phyloP scores from a whole-genome alignment of 2,113 vertebrate species.

The Pedetes capensis region DNA sequence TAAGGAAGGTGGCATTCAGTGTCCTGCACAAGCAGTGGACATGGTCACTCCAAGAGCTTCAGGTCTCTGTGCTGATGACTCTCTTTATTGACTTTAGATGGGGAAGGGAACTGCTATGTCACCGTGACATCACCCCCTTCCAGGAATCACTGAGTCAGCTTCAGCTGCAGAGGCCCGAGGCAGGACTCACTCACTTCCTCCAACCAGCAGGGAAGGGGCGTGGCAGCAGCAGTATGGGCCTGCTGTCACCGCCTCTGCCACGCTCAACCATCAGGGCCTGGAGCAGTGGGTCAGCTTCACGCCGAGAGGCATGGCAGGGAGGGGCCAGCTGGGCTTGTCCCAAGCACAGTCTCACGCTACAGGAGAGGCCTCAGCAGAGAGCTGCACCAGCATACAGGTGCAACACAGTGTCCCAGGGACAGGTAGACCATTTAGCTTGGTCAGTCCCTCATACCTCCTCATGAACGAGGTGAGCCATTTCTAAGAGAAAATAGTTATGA shows the following conservation, averaged over 20 bases:
- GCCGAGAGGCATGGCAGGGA: not conserved
- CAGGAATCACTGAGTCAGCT: slow-evolving; percentile 70
- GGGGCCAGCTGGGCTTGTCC: not conserved
- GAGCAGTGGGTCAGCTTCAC: not conserved
- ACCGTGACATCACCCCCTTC: slow-evolving; percentile 65
- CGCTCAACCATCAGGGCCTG: not conserved
- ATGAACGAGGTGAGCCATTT: not conserved
- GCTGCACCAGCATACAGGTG: not conserved
- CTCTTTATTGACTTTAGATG: not conserved
- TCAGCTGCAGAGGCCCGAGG: not conserved
- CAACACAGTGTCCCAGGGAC: not conserved
- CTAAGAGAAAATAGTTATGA: not conserved
- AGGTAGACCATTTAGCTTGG: not conserved
- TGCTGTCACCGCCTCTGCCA: not conserved
- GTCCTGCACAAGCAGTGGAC: not conserved
- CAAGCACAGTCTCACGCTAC: accelerated
- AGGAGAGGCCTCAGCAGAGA: not conserved
- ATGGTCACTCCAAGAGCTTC: not conserved
- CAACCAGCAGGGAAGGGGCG: not conserved
- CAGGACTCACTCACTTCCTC: slow-evolving; percentile 67
- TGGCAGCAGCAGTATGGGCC: not conserved
- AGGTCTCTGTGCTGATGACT: not conserved
- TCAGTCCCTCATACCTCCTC: not conserved
- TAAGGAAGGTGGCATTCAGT: accelerated
- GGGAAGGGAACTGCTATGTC: slow-evolving; percentile 17